Evolutionary conservation across 92 coral and sea anemone species (phyloP).

Genomic region (Zoanthus gigantus): DNA sequence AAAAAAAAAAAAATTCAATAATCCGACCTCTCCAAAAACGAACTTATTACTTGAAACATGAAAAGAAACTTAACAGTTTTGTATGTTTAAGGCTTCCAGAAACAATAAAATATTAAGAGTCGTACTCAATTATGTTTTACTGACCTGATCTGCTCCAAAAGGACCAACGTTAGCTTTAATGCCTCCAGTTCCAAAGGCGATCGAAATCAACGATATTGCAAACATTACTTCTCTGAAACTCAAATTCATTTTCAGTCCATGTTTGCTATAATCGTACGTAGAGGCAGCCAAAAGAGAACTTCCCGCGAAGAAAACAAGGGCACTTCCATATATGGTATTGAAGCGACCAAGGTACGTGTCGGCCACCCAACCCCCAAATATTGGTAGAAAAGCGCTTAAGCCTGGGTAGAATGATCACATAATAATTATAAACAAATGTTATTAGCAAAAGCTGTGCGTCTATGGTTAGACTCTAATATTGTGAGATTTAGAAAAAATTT

Average conservation of each 20-base stretch:
- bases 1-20: too few species aligned
- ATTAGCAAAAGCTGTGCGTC: too few species aligned
- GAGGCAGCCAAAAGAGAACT: conserved; percentile 44
- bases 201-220: conserved; percentile 47
- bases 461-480: too few species aligned
- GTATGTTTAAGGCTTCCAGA: too few species aligned
- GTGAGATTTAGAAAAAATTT: too few species aligned
- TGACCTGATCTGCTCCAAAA: conserved; percentile 95
- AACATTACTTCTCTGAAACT: background rate
- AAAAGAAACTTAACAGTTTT: too few species aligned
- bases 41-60: too few species aligned
- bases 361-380: conserved; percentile 92
- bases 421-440: too few species aligned
- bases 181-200: conserved; percentile 92
- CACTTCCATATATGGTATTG: conserved; percentile 73
- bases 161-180: conserved; percentile 96
- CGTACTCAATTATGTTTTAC: background rate
- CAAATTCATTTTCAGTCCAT: background rate
- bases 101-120: too few species aligned
- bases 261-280: conserved; percentile 25
- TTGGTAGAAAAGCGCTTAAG: conserved; percentile 43
- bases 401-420: background rate
- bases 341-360: conserved; percentile 82
- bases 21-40: too few species aligned
- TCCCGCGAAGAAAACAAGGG: conserved; percentile 77